Percentiles rank a stretch among this genome's conserved stretches.
Evolutionary conservation across 2,888 invertebrate genomes (phyloP).

Genomic region (Tortricodes alternella): DNA sequence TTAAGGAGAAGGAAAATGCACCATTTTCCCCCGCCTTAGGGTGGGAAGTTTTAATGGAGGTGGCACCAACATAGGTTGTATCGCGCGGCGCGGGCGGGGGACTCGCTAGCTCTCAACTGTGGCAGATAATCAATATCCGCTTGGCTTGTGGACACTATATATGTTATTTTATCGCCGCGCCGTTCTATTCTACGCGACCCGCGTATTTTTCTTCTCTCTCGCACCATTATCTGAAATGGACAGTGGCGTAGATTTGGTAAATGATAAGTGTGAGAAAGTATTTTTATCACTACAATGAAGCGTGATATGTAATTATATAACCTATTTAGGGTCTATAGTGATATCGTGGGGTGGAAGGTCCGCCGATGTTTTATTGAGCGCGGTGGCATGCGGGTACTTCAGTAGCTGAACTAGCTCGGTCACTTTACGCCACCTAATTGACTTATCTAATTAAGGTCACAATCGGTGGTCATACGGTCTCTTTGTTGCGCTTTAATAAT

Average conservation of each 20-base stretch:
- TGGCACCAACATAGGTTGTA: conserved; percentile 53
- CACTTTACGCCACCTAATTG: conserved; percentile 53
- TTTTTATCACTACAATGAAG: conserved; percentile 82
- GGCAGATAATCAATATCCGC: conserved; percentile 84
- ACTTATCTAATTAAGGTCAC: conserved; percentile 44
- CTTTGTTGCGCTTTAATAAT: not conserved
- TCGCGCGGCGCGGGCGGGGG: conserved; percentile 58
- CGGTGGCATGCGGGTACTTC: conserved; percentile 65
- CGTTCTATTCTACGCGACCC: conserved; percentile 46
- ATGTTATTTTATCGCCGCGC: conserved; percentile 75
- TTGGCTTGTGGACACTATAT: conserved; percentile 84
- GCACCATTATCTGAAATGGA: conserved; percentile 82
- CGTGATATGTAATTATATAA: conserved; percentile 81
- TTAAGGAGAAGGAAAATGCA: conserved; percentile 50
- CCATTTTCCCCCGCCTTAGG: conserved; percentile 51
- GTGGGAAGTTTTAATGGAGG: conserved; percentile 50
- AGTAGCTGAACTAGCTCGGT: conserved; percentile 47
- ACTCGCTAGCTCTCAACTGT: conserved; percentile 80
- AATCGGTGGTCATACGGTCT: conserved; percentile 15
- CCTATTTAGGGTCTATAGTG: conserved; percentile 70
- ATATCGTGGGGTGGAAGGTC: conserved; percentile 54
- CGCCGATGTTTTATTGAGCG: conserved; percentile 64
- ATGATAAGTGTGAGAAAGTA: conserved; percentile 83
- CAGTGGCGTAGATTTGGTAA: conserved; percentile 83
- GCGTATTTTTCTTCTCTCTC: conserved; percentile 56